These are phyloP conservation scores for Aleiodes sp. DNA, from an alignment of 1,140 invertebrate species.

Conservation along the genomic window DNA sequence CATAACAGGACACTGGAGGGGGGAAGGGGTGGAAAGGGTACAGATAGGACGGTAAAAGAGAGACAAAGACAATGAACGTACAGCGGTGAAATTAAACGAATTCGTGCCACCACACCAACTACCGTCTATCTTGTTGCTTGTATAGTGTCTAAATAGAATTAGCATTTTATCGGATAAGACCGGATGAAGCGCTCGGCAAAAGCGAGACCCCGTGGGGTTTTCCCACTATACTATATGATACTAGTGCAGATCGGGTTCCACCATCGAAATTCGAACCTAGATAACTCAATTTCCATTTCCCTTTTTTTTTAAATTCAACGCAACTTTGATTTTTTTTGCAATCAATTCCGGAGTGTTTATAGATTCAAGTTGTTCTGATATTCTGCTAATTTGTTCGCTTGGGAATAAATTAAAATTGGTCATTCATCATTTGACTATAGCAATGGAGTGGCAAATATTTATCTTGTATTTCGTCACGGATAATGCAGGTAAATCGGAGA, in stretches of 20 bases:
- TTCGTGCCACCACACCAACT: slow-evolving; percentile 4
- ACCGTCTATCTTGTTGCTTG: slow-evolving; percentile 27
- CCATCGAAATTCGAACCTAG: not conserved
- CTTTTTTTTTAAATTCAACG: too few species aligned
- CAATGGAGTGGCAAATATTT: too few species aligned
- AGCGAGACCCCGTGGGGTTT: slow-evolving; percentile 20
- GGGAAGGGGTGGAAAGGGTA: not conserved
- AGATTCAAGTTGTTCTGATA: too few species aligned
- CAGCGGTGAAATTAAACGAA: slow-evolving; percentile 14
- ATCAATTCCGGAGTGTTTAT: too few species aligned
- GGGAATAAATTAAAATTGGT: too few species aligned
- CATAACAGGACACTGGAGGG: not conserved
- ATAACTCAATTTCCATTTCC: not conserved
- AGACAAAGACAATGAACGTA: too few species aligned
- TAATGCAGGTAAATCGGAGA: too few species aligned
- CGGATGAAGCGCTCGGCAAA: slow-evolving; percentile 32
- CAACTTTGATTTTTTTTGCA: too few species aligned
- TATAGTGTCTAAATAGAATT: slow-evolving; percentile 37
- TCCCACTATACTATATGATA: slow-evolving; percentile 30
- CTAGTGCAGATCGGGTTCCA: slow-evolving; percentile 3
- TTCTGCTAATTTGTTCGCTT: too few species aligned
- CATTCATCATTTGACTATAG: too few species aligned
- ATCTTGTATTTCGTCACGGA: too few species aligned
- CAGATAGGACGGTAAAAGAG: too few species aligned
- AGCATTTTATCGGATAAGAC: slow-evolving; percentile 37